Conservation (phyloP, 2,888 invertebrate species). For the Maniola hyperantus region DNA sequence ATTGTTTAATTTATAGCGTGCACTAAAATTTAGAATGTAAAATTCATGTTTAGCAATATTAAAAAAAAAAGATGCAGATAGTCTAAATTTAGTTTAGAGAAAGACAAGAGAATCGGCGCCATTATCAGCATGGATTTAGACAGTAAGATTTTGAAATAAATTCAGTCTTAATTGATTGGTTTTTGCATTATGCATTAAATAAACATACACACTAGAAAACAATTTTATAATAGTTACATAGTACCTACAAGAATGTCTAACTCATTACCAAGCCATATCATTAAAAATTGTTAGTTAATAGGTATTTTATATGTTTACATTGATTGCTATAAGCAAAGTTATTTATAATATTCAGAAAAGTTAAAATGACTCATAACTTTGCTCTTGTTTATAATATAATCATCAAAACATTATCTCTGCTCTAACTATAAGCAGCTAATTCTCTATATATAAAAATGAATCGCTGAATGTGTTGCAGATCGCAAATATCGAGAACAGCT, state of each 20-base stretch:
- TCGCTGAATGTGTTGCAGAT: too few relatives aligned
- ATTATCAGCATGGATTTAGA: too few relatives aligned
- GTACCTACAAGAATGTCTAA: not conserved
- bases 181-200: not conserved
- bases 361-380: conserved; percentile 13
- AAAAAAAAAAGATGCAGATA: too few relatives aligned
- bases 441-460: too few relatives aligned
- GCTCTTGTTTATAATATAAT: conserved; percentile 6
- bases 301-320: not conserved
- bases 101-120: too few relatives aligned
- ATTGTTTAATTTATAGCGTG: too few relatives aligned
- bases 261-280: conserved; percentile 3
- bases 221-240: not conserved
- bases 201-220: not conserved
- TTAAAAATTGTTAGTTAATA: not conserved
- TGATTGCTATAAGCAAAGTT: not conserved
- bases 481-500: too few relatives aligned
- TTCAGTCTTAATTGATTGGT: not conserved
- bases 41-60: too few relatives aligned
- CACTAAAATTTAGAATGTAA: too few relatives aligned
- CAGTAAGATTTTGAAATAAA: not conserved
- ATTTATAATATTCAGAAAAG: conserved; percentile 8
- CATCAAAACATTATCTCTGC: not conserved
- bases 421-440: not conserved
- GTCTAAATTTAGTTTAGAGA: too few relatives aligned